Percentiles rank a stretch among this genome's conserved stretches.
phyloP scores from a whole-genome alignment of 2,797 vertebrate species.

The Allobates femoralis region DNA sequence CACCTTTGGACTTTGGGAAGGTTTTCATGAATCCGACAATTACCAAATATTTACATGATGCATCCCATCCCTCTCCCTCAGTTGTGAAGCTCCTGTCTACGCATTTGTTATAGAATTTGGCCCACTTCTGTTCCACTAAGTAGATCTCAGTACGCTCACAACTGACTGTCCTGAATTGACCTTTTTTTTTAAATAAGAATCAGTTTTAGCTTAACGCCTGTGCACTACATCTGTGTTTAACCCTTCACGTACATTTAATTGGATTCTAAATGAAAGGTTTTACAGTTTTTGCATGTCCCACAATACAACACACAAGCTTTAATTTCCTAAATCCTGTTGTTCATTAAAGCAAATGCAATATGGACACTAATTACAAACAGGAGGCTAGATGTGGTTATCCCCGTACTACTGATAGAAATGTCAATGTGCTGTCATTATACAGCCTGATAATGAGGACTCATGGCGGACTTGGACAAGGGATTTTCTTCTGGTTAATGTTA shows the following conservation, averaged over 20 bases:
- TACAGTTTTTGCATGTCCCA: conserved; percentile 25
- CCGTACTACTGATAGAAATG: conserved; percentile 46
- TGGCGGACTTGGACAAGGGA: conserved; percentile 55
- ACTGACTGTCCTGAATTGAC: conserved; percentile 56
- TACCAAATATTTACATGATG: conserved; percentile 24
- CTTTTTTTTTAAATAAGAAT: conserved; percentile 46
- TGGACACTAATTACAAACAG: conserved; percentile 60
- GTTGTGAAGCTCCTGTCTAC: conserved; percentile 36
- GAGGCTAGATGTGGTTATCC: conserved; percentile 45
- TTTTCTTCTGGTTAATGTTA: conserved; percentile 62
- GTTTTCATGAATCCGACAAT: background rate
- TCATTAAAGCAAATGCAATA: conserved; percentile 46
- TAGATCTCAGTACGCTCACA: conserved; percentile 30
- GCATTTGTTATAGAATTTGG: conserved; percentile 42
- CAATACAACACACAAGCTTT: background rate
- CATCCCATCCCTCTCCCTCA: conserved; percentile 28
- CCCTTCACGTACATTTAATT: background rate
- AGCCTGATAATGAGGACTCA: conserved; percentile 54
- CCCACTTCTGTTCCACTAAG: conserved; percentile 28
- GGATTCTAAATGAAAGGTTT: conserved; percentile 26
- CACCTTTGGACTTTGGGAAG: conserved; percentile 26
- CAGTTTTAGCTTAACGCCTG: conserved; percentile 2
- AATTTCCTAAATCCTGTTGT: conserved; percentile 18
- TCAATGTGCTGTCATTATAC: conserved; percentile 55
- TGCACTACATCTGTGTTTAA: conserved; percentile 42